These are phyloP conservation scores for Syrphus vitripennis DNA, from an alignment of 2,888 invertebrate genomes.

Conservation along the genomic window DNA sequence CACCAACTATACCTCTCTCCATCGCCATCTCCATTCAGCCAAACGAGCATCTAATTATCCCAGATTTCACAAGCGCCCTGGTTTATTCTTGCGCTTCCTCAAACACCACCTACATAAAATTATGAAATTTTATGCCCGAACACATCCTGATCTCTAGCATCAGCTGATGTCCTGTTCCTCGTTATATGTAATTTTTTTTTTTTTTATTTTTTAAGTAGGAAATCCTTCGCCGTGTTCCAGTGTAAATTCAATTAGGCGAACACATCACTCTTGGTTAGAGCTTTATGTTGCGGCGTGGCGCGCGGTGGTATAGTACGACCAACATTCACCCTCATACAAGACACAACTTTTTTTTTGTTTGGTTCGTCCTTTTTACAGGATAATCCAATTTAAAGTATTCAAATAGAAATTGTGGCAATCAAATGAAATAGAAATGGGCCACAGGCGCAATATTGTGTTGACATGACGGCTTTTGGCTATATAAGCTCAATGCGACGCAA, in stretches of 20 bases:
- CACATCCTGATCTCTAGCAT: conserved; percentile 68
- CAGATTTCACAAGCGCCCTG: conserved; percentile 61
- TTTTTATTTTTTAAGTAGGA: no score
- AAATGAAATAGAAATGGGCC: conserved; percentile 60
- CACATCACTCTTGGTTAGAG: conserved; percentile 35
- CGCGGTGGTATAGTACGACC: background rate
- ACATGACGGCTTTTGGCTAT: conserved; percentile 36
- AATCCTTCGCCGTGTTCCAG: conserved; percentile 16
- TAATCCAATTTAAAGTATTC: conserved; percentile 81
- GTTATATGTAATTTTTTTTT: background rate
- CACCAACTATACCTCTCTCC: conserved; percentile 17
- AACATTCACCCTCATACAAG: conserved; percentile 37
- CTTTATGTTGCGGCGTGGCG: conserved; percentile 26
- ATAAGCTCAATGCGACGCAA: background rate
- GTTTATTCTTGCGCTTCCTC: conserved; percentile 46
- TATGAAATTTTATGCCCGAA: conserved; percentile 69
- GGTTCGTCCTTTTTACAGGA: conserved; percentile 75
- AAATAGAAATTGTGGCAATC: conserved; percentile 78
- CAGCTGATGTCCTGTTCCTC: conserved; percentile 60
- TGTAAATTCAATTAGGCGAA: conserved; percentile 65
- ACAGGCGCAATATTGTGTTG: conserved; percentile 43
- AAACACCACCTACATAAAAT: conserved; percentile 39
- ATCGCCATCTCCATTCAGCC: conserved; percentile 40
- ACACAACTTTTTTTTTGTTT: conserved; percentile 20
- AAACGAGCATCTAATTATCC: conserved; percentile 71